Percentiles rank a stretch among this genome's conserved stretches.
phyloP scores from a whole-genome alignment of 1,140 invertebrate genomes.

The Scaptodrosophila lebanonensis region DNA sequence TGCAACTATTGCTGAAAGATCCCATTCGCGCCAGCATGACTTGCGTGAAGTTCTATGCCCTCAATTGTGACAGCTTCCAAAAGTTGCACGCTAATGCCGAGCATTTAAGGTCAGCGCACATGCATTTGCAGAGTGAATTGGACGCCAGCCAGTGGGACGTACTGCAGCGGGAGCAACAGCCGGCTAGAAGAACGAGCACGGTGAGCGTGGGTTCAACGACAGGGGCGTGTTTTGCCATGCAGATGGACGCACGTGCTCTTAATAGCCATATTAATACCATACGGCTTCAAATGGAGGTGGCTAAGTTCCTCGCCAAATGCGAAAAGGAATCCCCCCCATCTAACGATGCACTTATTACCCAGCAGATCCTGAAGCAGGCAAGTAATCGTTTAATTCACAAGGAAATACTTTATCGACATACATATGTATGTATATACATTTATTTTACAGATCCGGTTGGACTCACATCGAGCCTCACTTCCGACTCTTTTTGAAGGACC shows the following conservation, averaged over 20 bases:
- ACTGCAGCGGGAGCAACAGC: slow-evolving; percentile 52
- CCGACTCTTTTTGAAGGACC: slow-evolving; percentile 84
- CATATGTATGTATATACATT: too few relatives aligned
- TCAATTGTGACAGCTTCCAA: slow-evolving; percentile 79
- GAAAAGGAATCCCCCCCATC: slow-evolving; percentile 78
- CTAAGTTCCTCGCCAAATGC: slow-evolving; percentile 82
- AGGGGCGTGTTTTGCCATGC: slow-evolving; percentile 79
- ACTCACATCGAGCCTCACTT: slow-evolving; percentile 56
- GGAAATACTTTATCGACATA: neutral
- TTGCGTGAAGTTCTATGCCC: slow-evolving; percentile 84
- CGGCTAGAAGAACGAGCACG: slow-evolving; percentile 42
- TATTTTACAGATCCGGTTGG: slow-evolving; percentile 43
- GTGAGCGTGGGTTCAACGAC: slow-evolving; percentile 10
- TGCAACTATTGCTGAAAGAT: slow-evolving; percentile 84
- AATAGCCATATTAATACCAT: slow-evolving; percentile 85
- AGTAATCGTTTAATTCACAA: too few relatives aligned
- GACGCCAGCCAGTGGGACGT: slow-evolving; percentile 71
- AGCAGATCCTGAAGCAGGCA: slow-evolving; percentile 71
- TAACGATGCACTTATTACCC: slow-evolving; percentile 70
- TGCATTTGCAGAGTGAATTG: slow-evolving; percentile 79
- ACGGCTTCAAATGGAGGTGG: slow-evolving; percentile 82
- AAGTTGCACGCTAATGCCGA: slow-evolving; percentile 79
- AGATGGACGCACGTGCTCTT: slow-evolving; percentile 82
- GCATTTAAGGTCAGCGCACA: slow-evolving; percentile 81
- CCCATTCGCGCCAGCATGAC: slow-evolving; percentile 85